These are phyloP conservation scores for Endotricha flammealis DNA, from an alignment of 2,888 invertebrate genomes.

Conservation along the genomic window DNA sequence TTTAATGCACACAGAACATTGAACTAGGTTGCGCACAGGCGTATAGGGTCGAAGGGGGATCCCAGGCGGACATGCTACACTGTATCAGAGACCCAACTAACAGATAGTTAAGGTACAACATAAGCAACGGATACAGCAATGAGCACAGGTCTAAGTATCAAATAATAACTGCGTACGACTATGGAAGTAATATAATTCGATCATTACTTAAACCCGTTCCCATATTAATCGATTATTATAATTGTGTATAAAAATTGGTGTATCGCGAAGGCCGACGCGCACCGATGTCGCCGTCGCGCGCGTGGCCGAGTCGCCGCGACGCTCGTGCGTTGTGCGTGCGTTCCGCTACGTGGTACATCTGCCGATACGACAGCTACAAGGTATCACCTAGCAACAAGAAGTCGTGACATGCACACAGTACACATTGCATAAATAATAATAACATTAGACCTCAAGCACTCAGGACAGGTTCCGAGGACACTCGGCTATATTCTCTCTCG, in stretches of 20 bases:
- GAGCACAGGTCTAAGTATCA: constrained; percentile 7
- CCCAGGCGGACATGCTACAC: no score
- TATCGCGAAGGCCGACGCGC: background rate
- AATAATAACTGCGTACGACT: constrained; percentile 5
- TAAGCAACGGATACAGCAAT: no score
- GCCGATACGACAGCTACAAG: constrained; percentile 10
- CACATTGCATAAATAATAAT: constrained; percentile 45
- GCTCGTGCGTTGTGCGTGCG: background rate
- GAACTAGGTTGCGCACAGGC: constrained; percentile 58
- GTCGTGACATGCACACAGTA: constrained; percentile 34
- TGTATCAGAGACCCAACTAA: no score
- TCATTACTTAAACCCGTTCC: constrained; percentile 8
- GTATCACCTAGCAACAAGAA: constrained; percentile 37
- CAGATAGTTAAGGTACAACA: no score
- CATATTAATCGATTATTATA: background rate
- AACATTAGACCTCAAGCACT: constrained; percentile 56
- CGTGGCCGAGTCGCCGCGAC: background rate
- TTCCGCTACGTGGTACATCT: background rate
- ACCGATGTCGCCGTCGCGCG: background rate
- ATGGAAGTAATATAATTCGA: constrained; percentile 6
- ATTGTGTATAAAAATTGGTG: constrained; percentile 3
- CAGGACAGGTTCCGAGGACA: no score
- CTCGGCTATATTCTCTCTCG: constrained; percentile 75
- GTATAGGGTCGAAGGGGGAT: no score
- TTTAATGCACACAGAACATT: constrained; percentile 70